Percentiles rank a stretch among this genome's conserved stretches.
These are phyloP conservation scores for Azemiops feae DNA, from an alignment of 2,113 vertebrate species.

Conservation along the genomic window DNA sequence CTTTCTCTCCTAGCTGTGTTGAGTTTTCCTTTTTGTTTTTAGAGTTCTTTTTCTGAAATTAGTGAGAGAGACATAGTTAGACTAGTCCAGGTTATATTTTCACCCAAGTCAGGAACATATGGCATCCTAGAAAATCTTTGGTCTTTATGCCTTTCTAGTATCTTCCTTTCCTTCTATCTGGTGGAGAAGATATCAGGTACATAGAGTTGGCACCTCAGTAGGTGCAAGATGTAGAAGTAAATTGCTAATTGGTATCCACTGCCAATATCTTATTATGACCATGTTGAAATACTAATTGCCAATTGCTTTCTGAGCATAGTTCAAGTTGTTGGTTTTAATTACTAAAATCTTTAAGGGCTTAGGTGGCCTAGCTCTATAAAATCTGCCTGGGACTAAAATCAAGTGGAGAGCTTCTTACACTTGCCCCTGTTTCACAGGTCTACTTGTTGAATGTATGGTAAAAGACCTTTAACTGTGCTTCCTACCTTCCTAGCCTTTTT, in stretches of 20 bases:
- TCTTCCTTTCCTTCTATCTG: background rate
- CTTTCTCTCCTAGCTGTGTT: background rate
- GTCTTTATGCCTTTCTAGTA: background rate
- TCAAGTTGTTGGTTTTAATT: background rate
- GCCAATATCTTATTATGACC: background rate
- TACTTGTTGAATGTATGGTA: background rate
- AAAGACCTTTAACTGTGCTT: background rate
- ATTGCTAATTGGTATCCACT: background rate
- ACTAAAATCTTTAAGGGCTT: background rate
- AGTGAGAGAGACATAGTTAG: background rate
- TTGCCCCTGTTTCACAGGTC: background rate
- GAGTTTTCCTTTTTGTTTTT: background rate
- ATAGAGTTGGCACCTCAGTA: background rate
- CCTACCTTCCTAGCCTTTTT: background rate
- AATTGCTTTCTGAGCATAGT: background rate
- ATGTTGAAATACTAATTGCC: background rate
- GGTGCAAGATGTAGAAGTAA: background rate
- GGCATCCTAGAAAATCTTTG: background rate
- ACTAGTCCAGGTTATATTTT: background rate
- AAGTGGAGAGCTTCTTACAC: background rate
- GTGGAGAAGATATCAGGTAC: background rate
- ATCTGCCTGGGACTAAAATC: background rate
- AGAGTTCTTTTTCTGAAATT: background rate
- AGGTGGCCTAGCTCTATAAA: background rate
- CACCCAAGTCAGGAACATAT: background rate